Evolutionary conservation across 2,113 vertebrate genomes (phyloP), one percentile per base, ranked within the genome.

Genomic region (Heliornis fulica): DNA sequence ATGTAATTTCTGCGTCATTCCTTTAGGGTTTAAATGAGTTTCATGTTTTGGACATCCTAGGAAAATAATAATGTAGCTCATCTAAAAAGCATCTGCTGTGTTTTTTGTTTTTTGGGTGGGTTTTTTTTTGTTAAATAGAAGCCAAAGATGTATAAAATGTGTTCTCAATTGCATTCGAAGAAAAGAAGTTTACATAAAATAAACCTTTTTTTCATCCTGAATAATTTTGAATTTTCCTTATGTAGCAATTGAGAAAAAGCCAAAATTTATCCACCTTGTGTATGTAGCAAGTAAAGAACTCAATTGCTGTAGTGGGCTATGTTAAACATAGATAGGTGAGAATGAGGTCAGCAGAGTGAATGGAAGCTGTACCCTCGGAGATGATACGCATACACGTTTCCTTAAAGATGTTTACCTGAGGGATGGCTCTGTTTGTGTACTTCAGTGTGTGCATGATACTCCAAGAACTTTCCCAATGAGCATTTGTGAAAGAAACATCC

Each of bases 291-390:
- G 7, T 45, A 51, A 45, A 78, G 46, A 91, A 48, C 40, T 76
- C 21, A 78, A 0, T 59, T 82, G 23, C 36, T 90, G 23, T 88
- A 43, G 38, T 89, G 81, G 51, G 57, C 64, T 85, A 26, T 71
- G 83, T 95, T 93, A 94, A 95, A 70, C 46, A 64, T 86, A 92
- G 79, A 68, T 82, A 79, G 66, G 75, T 90, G 90, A 78, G 83
- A 97, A 95, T 75, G 83, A 96, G 94, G 86, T 96, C 93, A 94
- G 60, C 65, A 40, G 68, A 90, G 79, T n/a, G 60, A 90, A 75
- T 1, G 10, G 51, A 92, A 86, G 76, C 85, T 94, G 64, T 53
- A 79, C 41, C 68, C 38, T 90, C 83, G 82, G 74, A 75, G 51
- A 69, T 84, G 59, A 28, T 75, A 36, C 71, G 46, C 25, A 13